Conservation (phyloP, 2,113 vertebrate species). For the Semnornis frantzii region DNA sequence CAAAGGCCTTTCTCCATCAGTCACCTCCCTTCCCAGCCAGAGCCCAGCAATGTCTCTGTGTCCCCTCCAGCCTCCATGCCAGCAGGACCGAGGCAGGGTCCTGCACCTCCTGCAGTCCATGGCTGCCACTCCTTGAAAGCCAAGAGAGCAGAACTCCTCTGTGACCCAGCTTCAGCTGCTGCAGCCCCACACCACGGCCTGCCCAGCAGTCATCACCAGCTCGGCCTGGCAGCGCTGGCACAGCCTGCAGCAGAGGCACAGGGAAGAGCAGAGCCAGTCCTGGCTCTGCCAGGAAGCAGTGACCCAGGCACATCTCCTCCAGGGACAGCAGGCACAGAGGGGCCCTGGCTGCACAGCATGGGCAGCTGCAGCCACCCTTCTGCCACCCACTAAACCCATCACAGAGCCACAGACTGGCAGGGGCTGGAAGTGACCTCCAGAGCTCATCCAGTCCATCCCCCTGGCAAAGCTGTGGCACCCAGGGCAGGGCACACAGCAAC, state of each 20-base stretch:
- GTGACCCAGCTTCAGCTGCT: background rate
- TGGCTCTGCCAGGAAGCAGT: background rate
- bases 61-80: background rate
- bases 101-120: background rate
- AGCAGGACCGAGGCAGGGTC: accelerated
- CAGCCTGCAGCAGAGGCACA: background rate
- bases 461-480: no score
- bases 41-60: accelerated
- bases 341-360: background rate
- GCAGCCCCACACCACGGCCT: background rate
- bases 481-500: no score
- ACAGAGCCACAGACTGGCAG: no score
- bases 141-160: background rate
- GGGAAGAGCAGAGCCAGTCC: background rate
- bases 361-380: background rate
- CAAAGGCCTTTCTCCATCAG: background rate
- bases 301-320: background rate
- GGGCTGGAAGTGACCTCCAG: no score
- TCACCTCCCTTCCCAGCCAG: background rate
- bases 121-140: background rate
- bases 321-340: background rate
- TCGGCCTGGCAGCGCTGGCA: background rate
- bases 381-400: background rate
- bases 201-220: background rate
- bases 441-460: no score